Evolutionary conservation across 2,888 invertebrate species (phyloP), one percentile per base, ranked within the genome.

Genomic region (Meliscaeva auricollis): DNA sequence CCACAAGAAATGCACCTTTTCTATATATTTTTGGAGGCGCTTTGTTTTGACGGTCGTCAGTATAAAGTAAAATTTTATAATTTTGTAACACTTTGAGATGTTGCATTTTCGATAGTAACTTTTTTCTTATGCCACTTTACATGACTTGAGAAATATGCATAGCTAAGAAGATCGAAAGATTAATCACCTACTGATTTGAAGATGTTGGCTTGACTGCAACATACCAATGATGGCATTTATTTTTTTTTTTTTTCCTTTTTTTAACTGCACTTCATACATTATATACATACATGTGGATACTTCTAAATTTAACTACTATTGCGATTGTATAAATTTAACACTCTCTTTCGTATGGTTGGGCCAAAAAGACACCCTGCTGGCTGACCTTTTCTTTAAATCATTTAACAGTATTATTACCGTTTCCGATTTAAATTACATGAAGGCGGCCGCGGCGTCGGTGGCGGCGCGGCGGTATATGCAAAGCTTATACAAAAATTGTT

Each of bases 351-450:
- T 38, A 8, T 9, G 7, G 13, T 38, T 60, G 48, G 35, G 22
- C 20, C 22, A 9, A 48, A 48, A 58, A 48, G 56, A 58, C 58
- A 60, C 48, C 72, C 58, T 50, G 66, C 66, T 50, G 50, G 35
- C 66, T 66, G 72, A 72, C 72, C 58, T 72, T 72, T 72, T 72
- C 58, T 35, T 72, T 38, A 72, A 58, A 46, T 46, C 41, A 32
- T 46, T 70, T 70, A 50, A 66, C 66, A 66, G 35, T 50, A 50
- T 66, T 66, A 50, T 66, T 20, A 66, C 50, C 66, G 15, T 50
- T 66, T 66, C 50, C 66, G 66, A 66, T 66, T 66, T 35, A 20
- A 66, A 66, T 50, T 50, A 66, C 66, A 66, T 50, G 66, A 38
- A 35, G 50, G 48, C 66, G n/a, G n/a, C n/a, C n/a, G n/a, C n/a